Evolutionary conservation across 2,797 vertebrate species (phyloP).

Genomic region (Sphaeramia orbicularis): DNA sequence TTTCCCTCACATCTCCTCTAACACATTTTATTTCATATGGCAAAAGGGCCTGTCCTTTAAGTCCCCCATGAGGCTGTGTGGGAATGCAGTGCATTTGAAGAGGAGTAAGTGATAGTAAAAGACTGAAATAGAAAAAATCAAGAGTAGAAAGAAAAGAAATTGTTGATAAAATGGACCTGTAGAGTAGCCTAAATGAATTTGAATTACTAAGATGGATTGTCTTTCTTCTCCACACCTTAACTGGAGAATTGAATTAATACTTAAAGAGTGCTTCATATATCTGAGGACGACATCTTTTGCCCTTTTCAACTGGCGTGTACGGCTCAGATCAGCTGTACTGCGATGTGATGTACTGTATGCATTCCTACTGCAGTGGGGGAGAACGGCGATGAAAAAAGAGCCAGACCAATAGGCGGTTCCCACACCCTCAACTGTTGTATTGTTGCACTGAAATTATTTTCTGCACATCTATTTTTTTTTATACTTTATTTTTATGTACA

Average conservation of each 20-base stretch:
- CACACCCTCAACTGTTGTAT: background rate
- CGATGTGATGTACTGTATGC: slow-evolving; percentile 13
- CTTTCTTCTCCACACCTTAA: slow-evolving; percentile 20
- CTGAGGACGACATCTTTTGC: slow-evolving; percentile 16
- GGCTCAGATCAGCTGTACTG: slow-evolving; percentile 16
- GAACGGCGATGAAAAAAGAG: slow-evolving; percentile 27
- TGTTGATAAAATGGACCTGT: slow-evolving; percentile 36
- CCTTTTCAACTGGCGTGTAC: slow-evolving; percentile 33
- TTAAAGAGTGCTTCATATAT: slow-evolving; percentile 11
- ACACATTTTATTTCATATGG: slow-evolving; percentile 54
- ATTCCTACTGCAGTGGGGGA: slow-evolving; percentile 18
- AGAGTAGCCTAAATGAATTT: slow-evolving; percentile 32
- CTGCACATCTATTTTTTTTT: too few species aligned
- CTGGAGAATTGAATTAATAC: slow-evolving; percentile 38
- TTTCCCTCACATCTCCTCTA: slow-evolving; percentile 11
- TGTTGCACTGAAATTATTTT: background rate
- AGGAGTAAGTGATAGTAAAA: slow-evolving; percentile 34
- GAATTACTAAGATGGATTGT: slow-evolving; percentile 21
- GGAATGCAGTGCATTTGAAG: slow-evolving; percentile 37
- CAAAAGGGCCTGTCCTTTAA: slow-evolving; percentile 40
- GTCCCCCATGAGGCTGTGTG: slow-evolving; percentile 46
- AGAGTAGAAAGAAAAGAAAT: slow-evolving; percentile 14
- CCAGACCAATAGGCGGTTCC: too few species aligned
- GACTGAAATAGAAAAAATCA: background rate
- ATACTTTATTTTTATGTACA: too few species aligned